These are phyloP conservation scores for Tetragonula clypearis DNA, from an alignment of 1,140 invertebrate genomes.

Conservation along the genomic window DNA sequence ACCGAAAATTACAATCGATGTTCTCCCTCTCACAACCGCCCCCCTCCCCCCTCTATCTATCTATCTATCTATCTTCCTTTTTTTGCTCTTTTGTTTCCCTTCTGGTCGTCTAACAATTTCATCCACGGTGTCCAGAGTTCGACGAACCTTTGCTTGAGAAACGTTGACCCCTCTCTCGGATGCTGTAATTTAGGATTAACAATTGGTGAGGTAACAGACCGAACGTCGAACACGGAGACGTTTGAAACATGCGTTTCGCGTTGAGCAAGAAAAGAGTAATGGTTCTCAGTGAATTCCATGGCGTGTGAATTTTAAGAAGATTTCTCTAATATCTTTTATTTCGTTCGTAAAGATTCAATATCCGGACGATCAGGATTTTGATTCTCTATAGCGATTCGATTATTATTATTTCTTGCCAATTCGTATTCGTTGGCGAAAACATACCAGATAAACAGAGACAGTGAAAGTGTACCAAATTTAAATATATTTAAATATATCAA, in stretches of 20 bases:
- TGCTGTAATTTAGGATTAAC: constrained; percentile 41
- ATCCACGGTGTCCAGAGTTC: constrained; percentile 30
- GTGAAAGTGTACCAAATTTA: too few species aligned
- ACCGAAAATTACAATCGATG: constrained; percentile 26
- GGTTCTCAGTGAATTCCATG: not conserved
- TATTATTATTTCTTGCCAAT: too few species aligned
- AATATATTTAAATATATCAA: too few species aligned
- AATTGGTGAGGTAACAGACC: not conserved
- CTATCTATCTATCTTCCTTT: not conserved
- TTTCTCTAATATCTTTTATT: too few species aligned
- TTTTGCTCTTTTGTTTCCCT: not conserved
- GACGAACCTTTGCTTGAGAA: constrained; percentile 43
- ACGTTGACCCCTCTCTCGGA: constrained; percentile 35
- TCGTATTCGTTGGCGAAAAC: too few species aligned
- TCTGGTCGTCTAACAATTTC: constrained; percentile 1
- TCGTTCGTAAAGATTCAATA: not conserved
- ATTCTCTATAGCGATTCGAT: not conserved
- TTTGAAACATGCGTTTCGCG: not conserved
- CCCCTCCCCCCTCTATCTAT: not conserved
- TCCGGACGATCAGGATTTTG: not conserved
- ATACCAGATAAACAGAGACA: too few species aligned
- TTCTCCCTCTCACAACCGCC: not conserved
- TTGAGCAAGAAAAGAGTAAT: not conserved
- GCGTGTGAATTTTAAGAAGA: not conserved
- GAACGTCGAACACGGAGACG: not conserved